These are phyloP conservation scores for Manis crassicaudata DNA, from an alignment of 2,797 vertebrate genomes.

Conservation along the genomic window DNA sequence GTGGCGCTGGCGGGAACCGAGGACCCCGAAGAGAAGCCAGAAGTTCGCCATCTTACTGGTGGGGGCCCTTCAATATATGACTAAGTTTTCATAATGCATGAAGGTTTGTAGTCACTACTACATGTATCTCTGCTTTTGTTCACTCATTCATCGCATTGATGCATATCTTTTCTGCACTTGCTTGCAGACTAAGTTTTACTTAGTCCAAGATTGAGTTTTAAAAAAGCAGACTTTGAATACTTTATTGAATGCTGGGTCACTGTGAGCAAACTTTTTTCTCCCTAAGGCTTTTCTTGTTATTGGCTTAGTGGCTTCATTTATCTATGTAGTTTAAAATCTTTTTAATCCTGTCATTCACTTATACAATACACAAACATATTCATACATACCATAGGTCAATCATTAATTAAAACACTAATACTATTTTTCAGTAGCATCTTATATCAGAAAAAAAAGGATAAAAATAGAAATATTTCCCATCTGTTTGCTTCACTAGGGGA, in stretches of 20 bases:
- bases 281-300: not conserved
- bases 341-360: slow-evolving; percentile 29
- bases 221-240: slow-evolving; percentile 7
- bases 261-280: not conserved
- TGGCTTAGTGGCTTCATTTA: slow-evolving; percentile 36
- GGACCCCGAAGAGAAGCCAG: no score
- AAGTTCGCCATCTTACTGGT: no score
- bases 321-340: slow-evolving; percentile 6
- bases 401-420: slow-evolving; percentile 33
- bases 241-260: not conserved
- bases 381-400: not conserved
- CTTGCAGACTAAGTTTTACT: slow-evolving; percentile 21
- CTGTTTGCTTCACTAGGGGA: not conserved
- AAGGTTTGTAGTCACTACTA: not conserved
- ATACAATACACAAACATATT: not conserved
- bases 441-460: not conserved
- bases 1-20: no score
- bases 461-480: not conserved
- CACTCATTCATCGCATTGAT: not conserved
- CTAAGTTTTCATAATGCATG: slow-evolving; percentile 54
- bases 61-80: slow-evolving; percentile 36
- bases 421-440: not conserved
- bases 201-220: not conserved
- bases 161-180: not conserved
- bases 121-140: not conserved